Percentiles rank a stretch among this genome's conserved stretches.
phyloP scores from a whole-genome alignment of 2,888 invertebrate genomes.

The Himalopsyche japonica region DNA sequence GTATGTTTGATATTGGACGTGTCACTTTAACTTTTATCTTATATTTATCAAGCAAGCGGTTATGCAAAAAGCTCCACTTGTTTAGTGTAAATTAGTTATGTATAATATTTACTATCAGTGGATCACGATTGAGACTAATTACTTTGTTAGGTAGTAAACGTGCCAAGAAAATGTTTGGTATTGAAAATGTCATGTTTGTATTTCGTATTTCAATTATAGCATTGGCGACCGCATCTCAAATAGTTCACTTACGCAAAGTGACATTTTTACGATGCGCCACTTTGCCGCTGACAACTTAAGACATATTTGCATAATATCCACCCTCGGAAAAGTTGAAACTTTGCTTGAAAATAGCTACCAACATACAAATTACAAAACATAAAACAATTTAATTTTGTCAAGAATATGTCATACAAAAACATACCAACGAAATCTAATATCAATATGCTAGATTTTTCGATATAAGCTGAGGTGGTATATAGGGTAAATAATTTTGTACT shows the following conservation, averaged over 20 bases:
- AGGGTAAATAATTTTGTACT: too few species aligned
- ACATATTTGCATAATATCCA: slow-evolving; percentile 9
- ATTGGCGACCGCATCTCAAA: neutral
- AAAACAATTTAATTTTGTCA: too few species aligned
- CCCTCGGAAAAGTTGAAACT: neutral
- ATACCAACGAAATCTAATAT: too few species aligned
- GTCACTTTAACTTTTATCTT: too few species aligned
- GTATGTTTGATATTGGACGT: too few species aligned
- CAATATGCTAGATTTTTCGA: too few species aligned
- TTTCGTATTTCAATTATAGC: neutral
- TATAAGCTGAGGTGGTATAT: too few species aligned
- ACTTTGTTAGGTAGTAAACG: neutral
- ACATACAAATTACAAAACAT: too few species aligned
- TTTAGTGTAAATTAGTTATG: too few species aligned
- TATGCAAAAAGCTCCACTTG: too few species aligned
- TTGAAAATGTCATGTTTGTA: neutral
- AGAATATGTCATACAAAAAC: too few species aligned
- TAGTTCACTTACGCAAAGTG: neutral
- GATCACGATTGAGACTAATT: neutral
- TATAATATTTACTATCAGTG: neutral
- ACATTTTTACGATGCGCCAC: slow-evolving; percentile 15
- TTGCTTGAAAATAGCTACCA: neutral
- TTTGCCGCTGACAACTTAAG: slow-evolving; percentile 13
- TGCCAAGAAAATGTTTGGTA: neutral
- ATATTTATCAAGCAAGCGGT: too few species aligned